Base-by-base conservation (phyloP, 1,140 invertebrate genomes). In the Harpegnathos saltator region DNA sequence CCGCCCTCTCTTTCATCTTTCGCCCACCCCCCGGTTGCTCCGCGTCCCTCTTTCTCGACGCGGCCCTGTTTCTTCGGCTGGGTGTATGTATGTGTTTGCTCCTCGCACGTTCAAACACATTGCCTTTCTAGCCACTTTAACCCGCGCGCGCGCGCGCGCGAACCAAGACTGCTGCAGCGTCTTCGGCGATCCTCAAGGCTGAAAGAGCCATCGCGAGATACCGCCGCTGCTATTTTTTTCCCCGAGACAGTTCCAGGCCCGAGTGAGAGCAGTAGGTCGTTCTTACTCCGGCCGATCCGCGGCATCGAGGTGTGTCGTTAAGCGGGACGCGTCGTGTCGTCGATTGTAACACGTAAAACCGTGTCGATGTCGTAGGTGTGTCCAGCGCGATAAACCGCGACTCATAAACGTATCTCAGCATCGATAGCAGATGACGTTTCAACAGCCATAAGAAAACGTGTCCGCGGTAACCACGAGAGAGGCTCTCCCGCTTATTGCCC, bases 101-200 rank as follows among this genome's bases (percentile, higher is more conserved):
- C 65, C 52, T 80, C 48, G 65, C 33, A 58, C 75, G 65, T 69
- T 80, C 65, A 80, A 80, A 80, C 52, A 80, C 69, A 65, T 80
- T 80, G 24, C 65, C 63, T 78, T 44, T 56, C 63, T 69, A 69
- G 50, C 52, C 38, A 58, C 52, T 71, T 80, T 80, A 71, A 69
- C 19, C 65, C 33, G 52, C n/a, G n/a, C n/a, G n/a, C n/a, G n/a
- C n/a, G n/a, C n/a, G n/a, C n/a, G n/a, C n/a, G n/a, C 75, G 33
- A 75, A 74, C 72, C 15, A 68, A 80, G 75, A n/a, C 69, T 78
- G 63, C 65, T 58, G 65, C 65, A 80, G 48, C 38, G 22, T 80
- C 63, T 80, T 71, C 24, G 52, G n/a, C 33, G 52, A 58, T 71
- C 71, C 65, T 71, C 22, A 14, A 80, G 19, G 65, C 24, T 80